A percentile compares a stretch with the other conserved stretches of the same genome.
These are phyloP conservation scores for Varanus komodoensis DNA, from an alignment of 2,113 vertebrate species.

Conservation along the genomic window DNA sequence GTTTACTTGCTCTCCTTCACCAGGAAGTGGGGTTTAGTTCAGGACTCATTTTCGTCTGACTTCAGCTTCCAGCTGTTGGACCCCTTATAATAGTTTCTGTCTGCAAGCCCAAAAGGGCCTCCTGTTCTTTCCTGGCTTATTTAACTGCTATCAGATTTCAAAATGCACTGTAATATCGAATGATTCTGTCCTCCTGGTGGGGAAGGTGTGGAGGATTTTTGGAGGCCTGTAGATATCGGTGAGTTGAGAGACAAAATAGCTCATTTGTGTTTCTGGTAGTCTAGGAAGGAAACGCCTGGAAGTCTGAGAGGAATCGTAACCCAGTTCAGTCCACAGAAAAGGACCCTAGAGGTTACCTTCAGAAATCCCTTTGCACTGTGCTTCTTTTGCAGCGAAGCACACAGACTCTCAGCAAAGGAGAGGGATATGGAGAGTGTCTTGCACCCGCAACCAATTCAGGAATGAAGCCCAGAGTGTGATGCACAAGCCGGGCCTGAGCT, in stretches of 20 bases:
- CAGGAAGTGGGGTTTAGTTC: slow-evolving; percentile 45
- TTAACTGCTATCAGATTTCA: slow-evolving; percentile 21
- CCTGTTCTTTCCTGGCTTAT: slow-evolving; percentile 23
- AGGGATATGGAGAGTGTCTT: background rate
- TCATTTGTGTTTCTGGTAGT: background rate
- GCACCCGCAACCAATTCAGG: background rate
- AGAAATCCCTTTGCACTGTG: too few relatives aligned
- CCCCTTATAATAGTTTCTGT: slow-evolving; percentile 28
- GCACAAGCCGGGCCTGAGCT: background rate
- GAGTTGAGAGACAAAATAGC: background rate
- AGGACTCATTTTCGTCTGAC: slow-evolving; percentile 40
- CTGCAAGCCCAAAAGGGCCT: slow-evolving; percentile 31
- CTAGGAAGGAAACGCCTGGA: background rate
- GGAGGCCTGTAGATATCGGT: background rate
- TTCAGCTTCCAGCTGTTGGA: slow-evolving; percentile 45
- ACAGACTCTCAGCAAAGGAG: too few relatives aligned
- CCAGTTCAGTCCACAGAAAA: background rate
- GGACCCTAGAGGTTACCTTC: background rate
- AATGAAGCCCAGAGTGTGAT: background rate
- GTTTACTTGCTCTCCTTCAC: slow-evolving; percentile 14
- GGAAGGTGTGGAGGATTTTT: background rate
- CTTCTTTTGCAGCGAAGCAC: background rate
- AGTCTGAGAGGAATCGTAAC: background rate
- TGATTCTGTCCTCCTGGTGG: background rate
- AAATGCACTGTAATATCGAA: background rate